phyloP scores from a whole-genome alignment of 2,888 invertebrate species.

The Atethmia centrago region DNA sequence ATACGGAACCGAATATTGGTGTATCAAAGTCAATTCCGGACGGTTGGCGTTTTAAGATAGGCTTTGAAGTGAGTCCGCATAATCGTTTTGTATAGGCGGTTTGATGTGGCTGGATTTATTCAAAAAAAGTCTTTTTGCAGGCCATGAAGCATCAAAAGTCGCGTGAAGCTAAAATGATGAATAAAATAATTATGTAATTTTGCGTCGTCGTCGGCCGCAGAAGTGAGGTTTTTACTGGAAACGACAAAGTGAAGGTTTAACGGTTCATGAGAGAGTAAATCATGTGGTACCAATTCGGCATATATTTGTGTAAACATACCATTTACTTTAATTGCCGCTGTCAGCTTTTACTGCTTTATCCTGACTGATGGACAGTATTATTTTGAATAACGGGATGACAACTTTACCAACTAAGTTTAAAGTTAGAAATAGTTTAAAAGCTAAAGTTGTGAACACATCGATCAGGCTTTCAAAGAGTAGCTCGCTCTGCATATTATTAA shows the following conservation, averaged over 20 bases:
- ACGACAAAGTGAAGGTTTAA: conserved; percentile 52
- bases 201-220: conserved; percentile 51
- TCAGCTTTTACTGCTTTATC: background rate
- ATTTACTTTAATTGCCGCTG: conserved; percentile 17
- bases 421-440: conserved; percentile 25
- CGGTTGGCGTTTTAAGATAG: conserved; percentile 61
- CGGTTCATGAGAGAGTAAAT: conserved; percentile 18
- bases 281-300: conserved; percentile 8
- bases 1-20: conserved; percentile 42
- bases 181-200: conserved; percentile 49
- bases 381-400: conserved; percentile 10
- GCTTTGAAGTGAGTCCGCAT: conserved; percentile 60
- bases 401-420: conserved; percentile 4
- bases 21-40: conserved; percentile 59
- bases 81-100: conserved; percentile 60
- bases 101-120: conserved; percentile 64
- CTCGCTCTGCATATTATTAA: background rate
- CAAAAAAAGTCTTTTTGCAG: conserved; percentile 61
- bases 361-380: background rate
- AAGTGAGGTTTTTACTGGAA: conserved; percentile 59
- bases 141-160: conserved; percentile 59
- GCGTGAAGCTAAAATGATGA: conserved; percentile 48
- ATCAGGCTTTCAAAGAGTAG: conserved; percentile 32
- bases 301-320: conserved; percentile 26
- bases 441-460: conserved; percentile 27